Conservation (phyloP, 2,113 vertebrate genomes). For the Pseudois nayaur region DNA sequence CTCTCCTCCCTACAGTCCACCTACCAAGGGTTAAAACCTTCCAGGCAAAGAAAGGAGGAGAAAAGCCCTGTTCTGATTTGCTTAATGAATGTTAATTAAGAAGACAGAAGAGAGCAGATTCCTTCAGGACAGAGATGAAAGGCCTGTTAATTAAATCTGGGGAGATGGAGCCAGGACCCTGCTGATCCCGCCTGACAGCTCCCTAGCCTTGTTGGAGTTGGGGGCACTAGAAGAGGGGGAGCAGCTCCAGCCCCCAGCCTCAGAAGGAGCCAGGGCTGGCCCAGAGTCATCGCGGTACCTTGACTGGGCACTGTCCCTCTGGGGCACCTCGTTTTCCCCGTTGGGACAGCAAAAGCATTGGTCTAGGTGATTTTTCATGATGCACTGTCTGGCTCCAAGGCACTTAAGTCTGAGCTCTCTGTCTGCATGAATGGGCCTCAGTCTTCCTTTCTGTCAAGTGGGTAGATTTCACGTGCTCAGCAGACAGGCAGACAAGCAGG, state of each 20-base stretch:
- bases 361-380: background rate
- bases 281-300: rapidly evolving
- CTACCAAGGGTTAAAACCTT: slow-evolving; percentile 77
- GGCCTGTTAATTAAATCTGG: slow-evolving; percentile 90
- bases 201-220: background rate
- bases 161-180: slow-evolving; percentile 71
- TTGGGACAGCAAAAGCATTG: rapidly evolving
- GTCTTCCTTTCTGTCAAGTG: background rate
- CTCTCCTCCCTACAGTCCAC: background rate
- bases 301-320: background rate
- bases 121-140: slow-evolving; percentile 90
- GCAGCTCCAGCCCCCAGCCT: background rate
- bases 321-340: background rate
- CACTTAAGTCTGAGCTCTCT: background rate
- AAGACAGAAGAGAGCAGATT: slow-evolving; percentile 89
- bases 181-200: slow-evolving; percentile 80
- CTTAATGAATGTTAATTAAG: slow-evolving; percentile 95
- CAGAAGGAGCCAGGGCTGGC: background rate
- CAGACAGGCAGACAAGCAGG: background rate
- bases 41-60: slow-evolving; percentile 50
- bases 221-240: slow-evolving; percentile 27
- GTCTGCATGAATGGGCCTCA: background rate
- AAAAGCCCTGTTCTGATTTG: slow-evolving; percentile 82
- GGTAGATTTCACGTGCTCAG: background rate
- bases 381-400: background rate